Base-by-base conservation (phyloP, 2,113 vertebrate genomes). In the Myrmophylax atrothorax region DNA sequence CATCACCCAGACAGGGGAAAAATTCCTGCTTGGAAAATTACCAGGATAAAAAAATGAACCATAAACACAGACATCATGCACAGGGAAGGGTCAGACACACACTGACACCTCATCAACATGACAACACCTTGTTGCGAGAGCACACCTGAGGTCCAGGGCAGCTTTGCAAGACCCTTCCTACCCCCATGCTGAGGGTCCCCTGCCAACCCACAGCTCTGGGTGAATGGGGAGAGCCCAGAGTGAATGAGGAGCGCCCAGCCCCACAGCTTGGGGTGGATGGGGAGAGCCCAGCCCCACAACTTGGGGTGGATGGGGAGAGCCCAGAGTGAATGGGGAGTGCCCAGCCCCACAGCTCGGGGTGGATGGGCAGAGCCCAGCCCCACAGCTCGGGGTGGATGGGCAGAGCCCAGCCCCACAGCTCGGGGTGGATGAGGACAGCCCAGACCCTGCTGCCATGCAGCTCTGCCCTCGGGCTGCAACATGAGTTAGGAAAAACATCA, bases 161-260 rank as follows among this genome's bases (percentile, higher is more conserved):
- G 66, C 35, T 63, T 16, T 22, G 29, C 18, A 24, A 56, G 70
- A 55, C 29, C 35, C 2, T 29, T 24, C 26, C 7, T 0, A 1
- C 19, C 2, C 8, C 6, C 18, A 38, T 3, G 3, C 60, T 40
- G 77, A 42, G n/a, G 25, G n/a, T 23, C 26, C 59, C 44, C 68
- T 4, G 1, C 19, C 1, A 2, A 12, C 29, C 52, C 24, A 19
- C 18, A 7, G 40, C 22, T 6, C 35, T 4, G 8, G 23, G 33
- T 2, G 46, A 56, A 35, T 0, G 55, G 35, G 50, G 50, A 80
- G 17, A 80, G 35, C 35, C 38, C 58, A 4, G 8, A 19, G 33
- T 2, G 46, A 56, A 35, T 0, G 63, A 31, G 50, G 50, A 80
- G 17, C 73, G 35, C 35, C 38, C 58, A 38, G 38, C 38, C 38